Base-by-base conservation (phyloP, 2,888 invertebrate species). In the Ashinkailepas kermadecensis region DNA sequence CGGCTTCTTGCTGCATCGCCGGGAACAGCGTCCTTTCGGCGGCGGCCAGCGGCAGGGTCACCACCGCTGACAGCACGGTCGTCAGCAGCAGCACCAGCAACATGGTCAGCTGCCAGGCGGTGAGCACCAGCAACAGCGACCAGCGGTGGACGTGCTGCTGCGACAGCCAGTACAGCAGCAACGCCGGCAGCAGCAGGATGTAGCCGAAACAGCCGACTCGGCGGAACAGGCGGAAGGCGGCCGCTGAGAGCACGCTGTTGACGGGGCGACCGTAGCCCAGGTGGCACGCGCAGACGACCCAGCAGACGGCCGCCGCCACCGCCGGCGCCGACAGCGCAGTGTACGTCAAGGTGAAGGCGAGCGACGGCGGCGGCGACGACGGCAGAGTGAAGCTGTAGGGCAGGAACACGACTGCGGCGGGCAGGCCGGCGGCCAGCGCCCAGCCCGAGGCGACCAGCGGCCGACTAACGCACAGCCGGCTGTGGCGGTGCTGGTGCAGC, bases 181-280 rank as follows among this genome's bases (percentile, higher is more conserved):
- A 54, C 74, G 74, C 56, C 54, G 74, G 74, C 18, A 74, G 54
- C 74, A 74, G 74, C 74, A 74, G 56, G 21, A 74, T 7, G 21
- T 74, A 56, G 21, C 54, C 15, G 56, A 6, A 18, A 11, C 18
- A 13, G 21, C 56, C 23, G 54, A 74, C 74, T 8, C 74, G 74
- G 11, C 74, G 54, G 18, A 74, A 11, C 54, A 9, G 12, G 10
- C 74, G 54, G 74, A 74, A 74, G 18, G 11, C 10, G 0, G 54
- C 8, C 21, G 0, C 21, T 18, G 74, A 21, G 7, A 74, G 21
- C 21, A 74, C 7, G 21, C 74, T 15, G 10, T 9, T 21, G 10
- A 21, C 21, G 10, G 21, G 21, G 7, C 74, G 54, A 7, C 74
- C 74, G 56, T 74, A 21, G 3, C 74, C 74, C 54, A 74, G 54